Evolutionary conservation across 2,888 invertebrate species (phyloP).

Genomic region (Andrena flavipes): DNA sequence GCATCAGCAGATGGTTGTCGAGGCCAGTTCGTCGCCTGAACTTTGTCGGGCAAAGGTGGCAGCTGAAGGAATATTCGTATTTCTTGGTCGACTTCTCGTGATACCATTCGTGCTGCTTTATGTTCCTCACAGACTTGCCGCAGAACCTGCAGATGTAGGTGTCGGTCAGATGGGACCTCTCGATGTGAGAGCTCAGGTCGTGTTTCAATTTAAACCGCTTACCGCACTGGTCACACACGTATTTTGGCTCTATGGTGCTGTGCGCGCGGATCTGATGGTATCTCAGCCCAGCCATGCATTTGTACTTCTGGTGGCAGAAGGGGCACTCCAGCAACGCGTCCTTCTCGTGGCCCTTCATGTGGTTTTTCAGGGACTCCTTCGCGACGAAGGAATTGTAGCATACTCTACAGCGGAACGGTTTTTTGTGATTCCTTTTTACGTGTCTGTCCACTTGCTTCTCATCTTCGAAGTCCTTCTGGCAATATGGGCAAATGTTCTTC

Average conservation of each 20-base stretch:
- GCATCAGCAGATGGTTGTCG: slow-evolving; percentile 67
- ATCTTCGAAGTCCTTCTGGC: slow-evolving; percentile 66
- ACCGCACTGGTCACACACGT: slow-evolving; percentile 65
- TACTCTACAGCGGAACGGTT: slow-evolving; percentile 70
- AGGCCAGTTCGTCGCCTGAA: slow-evolving; percentile 63
- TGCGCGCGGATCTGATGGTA: slow-evolving; percentile 67
- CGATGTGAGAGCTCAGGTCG: slow-evolving; percentile 69
- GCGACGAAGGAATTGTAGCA: slow-evolving; percentile 48
- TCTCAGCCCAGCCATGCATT: slow-evolving; percentile 61
- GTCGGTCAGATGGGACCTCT: slow-evolving; percentile 56
- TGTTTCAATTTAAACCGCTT: slow-evolving; percentile 68
- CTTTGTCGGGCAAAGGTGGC: slow-evolving; percentile 63
- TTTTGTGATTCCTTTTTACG: slow-evolving; percentile 64
- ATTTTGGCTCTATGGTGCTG: slow-evolving; percentile 60
- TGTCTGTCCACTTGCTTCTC: slow-evolving; percentile 64
- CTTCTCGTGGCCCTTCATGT: slow-evolving; percentile 68
- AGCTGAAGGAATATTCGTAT: slow-evolving; percentile 47
- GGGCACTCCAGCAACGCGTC: slow-evolving; percentile 69
- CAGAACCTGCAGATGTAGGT: slow-evolving; percentile 69
- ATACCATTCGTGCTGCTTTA: slow-evolving; percentile 66
- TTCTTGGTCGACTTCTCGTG: slow-evolving; percentile 59
- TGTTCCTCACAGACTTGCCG: slow-evolving; percentile 65
- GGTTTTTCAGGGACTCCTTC: slow-evolving; percentile 34
- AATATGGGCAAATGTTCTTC: slow-evolving; percentile 66
- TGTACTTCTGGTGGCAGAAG: slow-evolving; percentile 68